Evolutionary conservation across 1,140 invertebrate genomes (phyloP), one percentile per base, ranked within the genome.

Genomic region (Dendrolimus punctatus): DNA sequence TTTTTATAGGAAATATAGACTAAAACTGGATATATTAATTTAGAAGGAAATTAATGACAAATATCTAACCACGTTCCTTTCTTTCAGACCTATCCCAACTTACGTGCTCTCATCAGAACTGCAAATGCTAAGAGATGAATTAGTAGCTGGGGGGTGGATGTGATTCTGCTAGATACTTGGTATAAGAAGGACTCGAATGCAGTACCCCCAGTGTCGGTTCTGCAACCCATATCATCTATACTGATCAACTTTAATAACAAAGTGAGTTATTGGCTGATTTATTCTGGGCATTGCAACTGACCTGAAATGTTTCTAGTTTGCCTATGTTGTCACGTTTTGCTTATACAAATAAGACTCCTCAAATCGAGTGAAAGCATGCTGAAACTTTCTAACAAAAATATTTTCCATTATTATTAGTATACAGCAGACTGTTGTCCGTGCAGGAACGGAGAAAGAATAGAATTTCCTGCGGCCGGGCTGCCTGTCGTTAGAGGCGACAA

Each of bases 181-280:
- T 99, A 99, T 81, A 94, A 96, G 74, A 96, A 97, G 78, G 98
- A 99, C 73, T 93, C 93, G 47, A 99, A 99, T 78, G 95, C 96
- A 0, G 97, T 99, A 4, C 95, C 95, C 0, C 93, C 96, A 0
- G 94, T 97, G 2, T 98, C 95, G 38, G 94, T 99, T 36, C 86
- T 99, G 1, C 98, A 99, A 73, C 97, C 98, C 0, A 99, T 99
- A 60, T 99, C 97, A 5, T 98, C 97, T 1, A 98, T 99, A 73
- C 87, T 99, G 6, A 93, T 98, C 57, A 99, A 99, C 80, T 99
- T 99, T 73, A 99, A 99, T 76, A 99, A 99, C 71, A 99, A 99
- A 91, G 97, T 98, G 81, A 62, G 9, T 46, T 6, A 40, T n/a
- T 36, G 49, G 43, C 10, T 9, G 37, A 46, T 36, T 51, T 51